Evolutionary conservation across 2,888 invertebrate genomes (phyloP).

Genomic region (Argynnis bischoffii): DNA sequence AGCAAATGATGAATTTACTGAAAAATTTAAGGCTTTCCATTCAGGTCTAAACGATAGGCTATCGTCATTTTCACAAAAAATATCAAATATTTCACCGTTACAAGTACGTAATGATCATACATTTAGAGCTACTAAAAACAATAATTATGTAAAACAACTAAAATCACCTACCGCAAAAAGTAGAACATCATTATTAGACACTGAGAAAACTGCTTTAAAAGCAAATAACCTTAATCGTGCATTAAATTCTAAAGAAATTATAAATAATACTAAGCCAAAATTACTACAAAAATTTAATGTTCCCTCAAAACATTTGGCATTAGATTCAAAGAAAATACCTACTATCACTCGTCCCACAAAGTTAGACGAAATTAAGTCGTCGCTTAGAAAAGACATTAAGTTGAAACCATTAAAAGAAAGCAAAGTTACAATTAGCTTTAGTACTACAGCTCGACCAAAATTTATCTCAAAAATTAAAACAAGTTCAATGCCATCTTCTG

Average conservation of each 20-base stretch:
- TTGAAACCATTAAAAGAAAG: slow-evolving; percentile 35
- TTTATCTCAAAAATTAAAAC: slow-evolving; percentile 34
- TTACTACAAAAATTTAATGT: slow-evolving; percentile 3
- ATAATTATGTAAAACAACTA: background rate
- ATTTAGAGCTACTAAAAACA: slow-evolving; percentile 5
- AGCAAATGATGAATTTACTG: slow-evolving; percentile 57
- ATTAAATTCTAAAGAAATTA: background rate
- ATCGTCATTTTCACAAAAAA: slow-evolving; percentile 49
- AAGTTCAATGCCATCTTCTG: background rate
- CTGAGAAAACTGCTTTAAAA: slow-evolving; percentile 4
- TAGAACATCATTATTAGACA: background rate
- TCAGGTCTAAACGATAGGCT: slow-evolving; percentile 61
- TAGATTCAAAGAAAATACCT: slow-evolving; percentile 14
- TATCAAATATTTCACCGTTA: slow-evolving; percentile 8
- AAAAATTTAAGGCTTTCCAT: slow-evolving; percentile 62
- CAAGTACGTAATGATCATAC: slow-evolving; percentile 3
- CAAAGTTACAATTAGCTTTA: slow-evolving; percentile 52
- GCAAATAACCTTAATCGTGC: background rate
- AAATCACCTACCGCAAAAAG: background rate
- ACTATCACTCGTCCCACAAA: slow-evolving; percentile 2
- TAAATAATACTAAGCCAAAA: background rate
- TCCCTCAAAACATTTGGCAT: background rate
- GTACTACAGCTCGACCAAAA: slow-evolving; percentile 29
- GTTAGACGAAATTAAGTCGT: background rate
- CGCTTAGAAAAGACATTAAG: slow-evolving; percentile 6